Base-by-base conservation (phyloP, 92 coral and sea anemone species). In the Epizoanthus scotinus region DNA sequence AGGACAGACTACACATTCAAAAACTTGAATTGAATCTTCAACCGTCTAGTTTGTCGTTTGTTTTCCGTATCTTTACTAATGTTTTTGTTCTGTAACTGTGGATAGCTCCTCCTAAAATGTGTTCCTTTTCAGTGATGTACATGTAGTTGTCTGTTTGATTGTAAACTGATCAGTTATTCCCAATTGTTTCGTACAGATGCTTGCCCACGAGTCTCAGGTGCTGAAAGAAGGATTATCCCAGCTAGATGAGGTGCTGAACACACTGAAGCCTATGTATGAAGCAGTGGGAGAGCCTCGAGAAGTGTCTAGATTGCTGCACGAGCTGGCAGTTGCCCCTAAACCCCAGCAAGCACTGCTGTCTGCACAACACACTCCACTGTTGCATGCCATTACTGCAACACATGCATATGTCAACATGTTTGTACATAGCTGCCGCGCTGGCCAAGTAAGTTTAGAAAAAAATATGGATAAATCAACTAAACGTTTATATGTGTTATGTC, bases 321-420 rank as follows among this genome's bases (percentile, higher is more conserved):
- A 95, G 77, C 90, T 95, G 31, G 91, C 91, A 21, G 88, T 84
- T 18, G 83, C 92, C 44, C 87, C 96, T 31, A 86, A 94, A 58
- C 98, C 98, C 8, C 88, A 84, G 42, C 90, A 86, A 47, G 98
- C 98, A 67, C 81, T 87, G 89, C 78, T 86, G 61, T 95, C 99
- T 3, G 81, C 88, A 9, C 99, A 95, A 81, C 96, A 87, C 15
- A 93, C 99, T 9, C 99, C 99, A 2, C 69, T 93, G 15, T 87
- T 93, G 21, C 99, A 95, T 61, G 91, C 92, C 15, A 87, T 91
- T 61, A 86, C 93, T 24, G 99, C 98, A 15, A 91, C 90, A 7
- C 98, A 93, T 84, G 97, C 99, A n/a, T 93, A 89, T 68, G 85
- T 95, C 67, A 86, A 93, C 73, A 93, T 93, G 99, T 95, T 95